phyloP scores from a whole-genome alignment of 2,797 vertebrate genomes.

The Momotus momota region DNA sequence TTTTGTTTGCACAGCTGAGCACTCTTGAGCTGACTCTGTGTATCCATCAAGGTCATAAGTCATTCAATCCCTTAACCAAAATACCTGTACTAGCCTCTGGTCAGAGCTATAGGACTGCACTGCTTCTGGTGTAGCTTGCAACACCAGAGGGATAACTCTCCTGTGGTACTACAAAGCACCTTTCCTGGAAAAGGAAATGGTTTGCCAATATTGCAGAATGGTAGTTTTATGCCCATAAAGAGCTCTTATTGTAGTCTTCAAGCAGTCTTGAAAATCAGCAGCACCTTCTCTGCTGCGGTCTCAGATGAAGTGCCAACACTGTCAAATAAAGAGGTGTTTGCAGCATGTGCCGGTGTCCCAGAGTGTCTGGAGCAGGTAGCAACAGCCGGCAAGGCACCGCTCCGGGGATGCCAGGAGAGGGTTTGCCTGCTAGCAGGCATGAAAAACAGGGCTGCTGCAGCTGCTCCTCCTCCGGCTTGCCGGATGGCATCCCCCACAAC shows the following conservation, averaged over 20 bases:
- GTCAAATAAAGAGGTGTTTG: not conserved
- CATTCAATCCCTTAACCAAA: not conserved
- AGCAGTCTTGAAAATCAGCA: not conserved
- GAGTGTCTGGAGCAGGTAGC: not conserved
- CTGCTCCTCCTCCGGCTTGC: not conserved
- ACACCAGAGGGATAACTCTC: not conserved
- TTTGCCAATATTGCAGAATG: not conserved
- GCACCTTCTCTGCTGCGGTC: not conserved
- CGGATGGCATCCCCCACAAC: not conserved
- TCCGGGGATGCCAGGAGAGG: not conserved
- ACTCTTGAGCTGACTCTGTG: not conserved
- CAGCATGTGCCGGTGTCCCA: not conserved
- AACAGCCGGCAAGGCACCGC: not conserved
- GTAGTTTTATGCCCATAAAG: not conserved
- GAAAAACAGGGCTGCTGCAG: not conserved
- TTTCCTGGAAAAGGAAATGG: constrained; percentile 14
- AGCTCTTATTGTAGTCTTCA: not conserved
- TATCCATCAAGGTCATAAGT: constrained; percentile 2
- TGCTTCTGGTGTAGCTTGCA: not conserved
- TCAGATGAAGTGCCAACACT: not conserved
- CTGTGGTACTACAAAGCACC: not conserved
- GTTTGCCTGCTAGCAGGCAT: not conserved
- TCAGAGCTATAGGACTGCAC: not conserved
- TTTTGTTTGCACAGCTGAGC: constrained; percentile 21
- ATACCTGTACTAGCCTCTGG: not conserved